Evolutionary conservation across 2,113 vertebrate species (phyloP).

Genomic region (Cyprinodon variegatus): DNA sequence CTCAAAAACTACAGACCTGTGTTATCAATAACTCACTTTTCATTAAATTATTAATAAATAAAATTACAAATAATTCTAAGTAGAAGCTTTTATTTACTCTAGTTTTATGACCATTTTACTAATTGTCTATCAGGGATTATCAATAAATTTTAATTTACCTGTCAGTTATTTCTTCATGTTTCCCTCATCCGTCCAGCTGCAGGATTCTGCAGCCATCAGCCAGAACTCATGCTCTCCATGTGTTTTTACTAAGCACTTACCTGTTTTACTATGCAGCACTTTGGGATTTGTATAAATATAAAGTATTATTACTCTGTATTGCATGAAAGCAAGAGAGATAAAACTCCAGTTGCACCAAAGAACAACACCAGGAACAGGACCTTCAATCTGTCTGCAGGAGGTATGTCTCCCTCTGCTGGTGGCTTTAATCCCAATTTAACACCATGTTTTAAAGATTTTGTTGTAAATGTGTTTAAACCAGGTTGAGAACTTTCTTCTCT

Average conservation of each 20-base stretch:
- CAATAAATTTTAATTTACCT: slow-evolving; percentile 9
- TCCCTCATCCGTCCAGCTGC: not conserved
- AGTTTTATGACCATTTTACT: too few species aligned
- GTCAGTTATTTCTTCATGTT: not conserved
- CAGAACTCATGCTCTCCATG: slow-evolving; percentile 19
- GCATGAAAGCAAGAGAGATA: slow-evolving; percentile 46
- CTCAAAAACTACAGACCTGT: too few species aligned
- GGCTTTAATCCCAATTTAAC: too few species aligned
- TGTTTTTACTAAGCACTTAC: too few species aligned
- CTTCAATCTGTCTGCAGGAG: slow-evolving; percentile 25
- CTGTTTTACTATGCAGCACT: too few species aligned
- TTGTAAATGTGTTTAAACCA: not conserved
- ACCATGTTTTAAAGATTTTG: not conserved
- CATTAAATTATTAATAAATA: too few species aligned
- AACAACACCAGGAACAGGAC: slow-evolving; percentile 54
- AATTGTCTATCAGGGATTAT: too few species aligned
- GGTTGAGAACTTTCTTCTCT: not conserved
- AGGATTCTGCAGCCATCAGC: slow-evolving; percentile 54
- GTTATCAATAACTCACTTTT: too few species aligned
- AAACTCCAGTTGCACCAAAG: slow-evolving; percentile 16
- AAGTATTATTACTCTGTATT: slow-evolving; percentile 45
- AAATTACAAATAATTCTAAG: too few species aligned
- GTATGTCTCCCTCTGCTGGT: slow-evolving; percentile 25
- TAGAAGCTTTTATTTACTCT: too few species aligned
- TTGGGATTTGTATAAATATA: too few species aligned